Percentiles rank a stretch among this genome's conserved stretches.
Conservation (phyloP, 2,888 invertebrate species). For the Himalopsyche tibetana region DNA sequence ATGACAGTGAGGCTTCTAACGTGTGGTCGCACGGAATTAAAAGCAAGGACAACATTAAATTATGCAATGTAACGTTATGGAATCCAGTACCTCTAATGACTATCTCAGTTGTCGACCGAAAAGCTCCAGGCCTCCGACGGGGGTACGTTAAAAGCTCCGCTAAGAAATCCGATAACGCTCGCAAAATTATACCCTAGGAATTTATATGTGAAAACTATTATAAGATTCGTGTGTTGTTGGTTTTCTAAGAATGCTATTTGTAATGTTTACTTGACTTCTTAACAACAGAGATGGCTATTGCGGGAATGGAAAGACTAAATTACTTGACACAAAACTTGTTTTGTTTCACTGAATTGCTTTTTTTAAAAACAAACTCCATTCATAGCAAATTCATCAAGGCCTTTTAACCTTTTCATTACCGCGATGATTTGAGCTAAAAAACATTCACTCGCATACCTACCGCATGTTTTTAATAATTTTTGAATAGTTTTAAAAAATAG, state of each 20-base stretch:
- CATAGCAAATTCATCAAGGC: too few relatives aligned
- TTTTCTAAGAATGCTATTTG: conserved; percentile 17
- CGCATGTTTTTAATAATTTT: too few relatives aligned
- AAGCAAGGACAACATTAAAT: conserved; percentile 27
- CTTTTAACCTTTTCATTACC: too few relatives aligned
- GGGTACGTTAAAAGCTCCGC: background rate
- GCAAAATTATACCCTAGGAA: conserved; percentile 15
- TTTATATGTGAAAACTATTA: conserved; percentile 20
- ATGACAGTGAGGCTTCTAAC: background rate
- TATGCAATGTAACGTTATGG: conserved; percentile 17
- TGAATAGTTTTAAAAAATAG: too few relatives aligned
- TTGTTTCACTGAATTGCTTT: too few relatives aligned
- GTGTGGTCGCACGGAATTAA: background rate
- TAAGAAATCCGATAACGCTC: conserved; percentile 12
- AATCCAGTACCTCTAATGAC: conserved; percentile 7
- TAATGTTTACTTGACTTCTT: background rate
- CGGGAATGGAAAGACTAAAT: too few relatives aligned
- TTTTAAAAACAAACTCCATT: too few relatives aligned
- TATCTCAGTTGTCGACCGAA: conserved; percentile 27
- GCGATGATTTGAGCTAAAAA: too few relatives aligned
- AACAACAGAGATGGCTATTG: too few relatives aligned
- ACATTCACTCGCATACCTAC: too few relatives aligned
- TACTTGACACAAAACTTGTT: too few relatives aligned
- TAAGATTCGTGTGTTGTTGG: background rate
- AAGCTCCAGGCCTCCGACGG: conserved; percentile 9